Percentiles rank a stretch among this genome's conserved stretches.
phyloP scores from a whole-genome alignment of 2,113 vertebrate genomes.

The Crocuta crocuta region DNA sequence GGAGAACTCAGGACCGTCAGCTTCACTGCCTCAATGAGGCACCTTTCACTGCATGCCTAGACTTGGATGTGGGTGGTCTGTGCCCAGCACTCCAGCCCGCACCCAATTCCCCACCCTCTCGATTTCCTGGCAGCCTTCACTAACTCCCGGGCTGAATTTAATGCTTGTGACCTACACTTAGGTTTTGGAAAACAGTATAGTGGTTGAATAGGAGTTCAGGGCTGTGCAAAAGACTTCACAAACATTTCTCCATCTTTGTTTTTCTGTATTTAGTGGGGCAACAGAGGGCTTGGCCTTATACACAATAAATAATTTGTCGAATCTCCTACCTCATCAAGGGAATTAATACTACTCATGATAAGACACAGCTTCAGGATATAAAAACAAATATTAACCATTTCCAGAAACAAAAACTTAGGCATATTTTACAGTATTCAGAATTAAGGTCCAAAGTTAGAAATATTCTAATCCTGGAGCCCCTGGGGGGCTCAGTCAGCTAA shows the following conservation, averaged over 20 bases:
- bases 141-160: rapidly evolving
- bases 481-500: too few species aligned
- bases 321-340: background rate
- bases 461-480: too few species aligned
- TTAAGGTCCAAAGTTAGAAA: background rate
- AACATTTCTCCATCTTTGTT: background rate
- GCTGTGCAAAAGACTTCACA: background rate
- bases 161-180: background rate
- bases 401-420: background rate
- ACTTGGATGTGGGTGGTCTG: rapidly evolving
- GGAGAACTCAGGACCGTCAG: too few species aligned
- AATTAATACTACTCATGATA: rapidly evolving
- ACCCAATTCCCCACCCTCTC: rapidly evolving
- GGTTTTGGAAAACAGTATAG: rapidly evolving
- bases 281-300: background rate
- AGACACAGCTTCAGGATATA: background rate
- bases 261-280: too few species aligned
- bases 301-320: too few species aligned
- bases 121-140: background rate
- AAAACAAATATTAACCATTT: background rate
- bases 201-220: rapidly evolving
- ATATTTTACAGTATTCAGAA: background rate
- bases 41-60: rapidly evolving
- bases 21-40: rapidly evolving
- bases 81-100: rapidly evolving